Evolutionary conservation across 2,888 invertebrate species (phyloP), one percentile per base, ranked within the genome.

Genomic region (Palloptera scutellata): DNA sequence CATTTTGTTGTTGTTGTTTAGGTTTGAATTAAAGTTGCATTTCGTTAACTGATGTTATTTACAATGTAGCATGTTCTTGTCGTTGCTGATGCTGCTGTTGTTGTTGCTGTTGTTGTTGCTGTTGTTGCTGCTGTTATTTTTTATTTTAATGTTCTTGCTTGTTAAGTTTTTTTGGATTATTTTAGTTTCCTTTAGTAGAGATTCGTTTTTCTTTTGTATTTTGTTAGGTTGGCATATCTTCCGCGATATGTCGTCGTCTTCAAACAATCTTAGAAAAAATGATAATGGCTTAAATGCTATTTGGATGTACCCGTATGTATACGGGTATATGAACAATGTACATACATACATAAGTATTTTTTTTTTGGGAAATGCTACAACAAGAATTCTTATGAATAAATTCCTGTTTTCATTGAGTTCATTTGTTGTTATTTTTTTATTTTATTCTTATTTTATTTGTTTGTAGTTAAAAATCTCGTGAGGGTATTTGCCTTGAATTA

Each of bases 241-340:
- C 13, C 40, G 30, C 19, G 19, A 10, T 15, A 30, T 20, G 40
- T 43, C 43, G 58, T 13, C 42, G 42, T 41, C 42, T n/a, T 59
- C 58, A 41, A 58, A 58, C 58, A 60, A 60, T 60, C 60, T 60
- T 60, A 60, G 60, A 45, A 19, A 30, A 60, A 60, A 60, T 60
- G 60, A 60, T 60, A 60, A 60, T 60, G 60, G 48, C 48, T 60
- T 60, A 20, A 60, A 48, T 60, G 48, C 15, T 45, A 20, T 30
- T 30, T 30, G 30, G 30, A 30, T 30, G 30, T 30, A 30, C 3
- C 30, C 6, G 30, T 30, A 30, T 30, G 30, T 30, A 30, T 30
- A 30, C 30, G 30, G 30, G 30, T 30, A 30, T 30, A 30, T 6
- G n/a, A n/a, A n/a, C n/a, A n/a, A 30, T 30, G 30, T 30, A 6